phyloP scores from a whole-genome alignment of 2,113 vertebrate species.

The Notarius lentiginosus region DNA sequence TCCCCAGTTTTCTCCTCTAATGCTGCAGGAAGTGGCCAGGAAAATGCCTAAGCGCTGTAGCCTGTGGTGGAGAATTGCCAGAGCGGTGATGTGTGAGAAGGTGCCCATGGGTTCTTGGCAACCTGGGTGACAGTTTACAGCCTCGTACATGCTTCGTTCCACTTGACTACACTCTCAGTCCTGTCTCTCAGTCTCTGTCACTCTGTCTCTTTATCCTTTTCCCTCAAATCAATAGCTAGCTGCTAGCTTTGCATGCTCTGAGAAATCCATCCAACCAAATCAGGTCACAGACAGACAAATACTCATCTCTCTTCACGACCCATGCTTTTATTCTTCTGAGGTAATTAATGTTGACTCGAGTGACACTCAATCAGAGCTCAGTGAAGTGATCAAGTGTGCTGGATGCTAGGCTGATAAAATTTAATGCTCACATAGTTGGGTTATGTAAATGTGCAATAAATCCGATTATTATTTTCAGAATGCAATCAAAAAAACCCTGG shows the following conservation, averaged over 20 bases:
- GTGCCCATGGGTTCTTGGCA: conserved; percentile 13
- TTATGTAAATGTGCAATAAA: neutral
- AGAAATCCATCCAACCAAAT: conserved; percentile 3
- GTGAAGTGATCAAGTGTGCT: conserved; percentile 1
- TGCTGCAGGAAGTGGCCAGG: neutral
- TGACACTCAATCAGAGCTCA: neutral
- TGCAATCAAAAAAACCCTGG: neutral
- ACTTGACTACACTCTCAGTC: conserved; percentile 21
- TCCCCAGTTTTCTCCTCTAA: neutral
- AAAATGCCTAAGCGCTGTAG: neutral
- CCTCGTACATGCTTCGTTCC: conserved; percentile 10
- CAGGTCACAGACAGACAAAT: neutral
- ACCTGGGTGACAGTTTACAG: conserved; percentile 10
- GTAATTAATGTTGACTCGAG: neutral
- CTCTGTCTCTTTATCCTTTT: conserved; percentile 15
- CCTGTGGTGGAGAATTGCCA: neutral
- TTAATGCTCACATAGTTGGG: neutral
- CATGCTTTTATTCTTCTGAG: neutral
- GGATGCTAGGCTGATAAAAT: neutral
- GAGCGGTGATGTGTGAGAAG: neutral
- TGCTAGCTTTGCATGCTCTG: conserved; percentile 1
- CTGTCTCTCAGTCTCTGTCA: conserved; percentile 18
- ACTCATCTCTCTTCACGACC: neutral
- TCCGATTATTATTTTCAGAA: neutral
- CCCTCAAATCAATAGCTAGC: conserved; percentile 5